Percentiles rank a stretch among this genome's conserved stretches.
Conservation (phyloP, 1,140 invertebrate species). For the Leguminivora glycinivorella region DNA sequence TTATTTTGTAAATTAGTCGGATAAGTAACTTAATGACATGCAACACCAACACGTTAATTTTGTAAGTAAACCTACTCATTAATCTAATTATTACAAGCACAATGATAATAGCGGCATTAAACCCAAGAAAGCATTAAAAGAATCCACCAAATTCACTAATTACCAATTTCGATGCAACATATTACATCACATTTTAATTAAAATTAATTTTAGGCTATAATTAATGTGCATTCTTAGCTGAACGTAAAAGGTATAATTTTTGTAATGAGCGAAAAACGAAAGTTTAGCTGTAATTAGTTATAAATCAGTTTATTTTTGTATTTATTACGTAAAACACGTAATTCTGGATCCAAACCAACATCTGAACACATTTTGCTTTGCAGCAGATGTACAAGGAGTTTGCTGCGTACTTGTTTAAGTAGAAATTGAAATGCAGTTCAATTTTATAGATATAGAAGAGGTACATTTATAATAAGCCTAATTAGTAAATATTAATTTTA, state of each 20-base stretch:
- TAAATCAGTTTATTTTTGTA: constrained; percentile 12
- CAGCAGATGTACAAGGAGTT: too few relatives aligned
- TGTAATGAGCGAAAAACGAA: constrained; percentile 45
- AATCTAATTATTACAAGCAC: background rate
- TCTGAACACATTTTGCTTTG: background rate
- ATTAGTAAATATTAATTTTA: too few relatives aligned
- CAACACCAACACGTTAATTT: background rate
- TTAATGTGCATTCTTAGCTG: constrained; percentile 23
- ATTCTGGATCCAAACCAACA: background rate
- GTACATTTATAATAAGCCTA: too few relatives aligned
- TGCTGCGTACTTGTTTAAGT: background rate
- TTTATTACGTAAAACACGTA: background rate
- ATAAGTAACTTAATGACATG: background rate
- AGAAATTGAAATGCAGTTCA: too few relatives aligned
- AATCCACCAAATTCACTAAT: constrained; percentile 17
- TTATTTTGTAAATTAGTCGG: background rate
- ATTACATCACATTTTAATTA: constrained; percentile 31
- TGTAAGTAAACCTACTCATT: background rate
- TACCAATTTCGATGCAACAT: constrained; percentile 19
- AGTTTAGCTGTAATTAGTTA: constrained; percentile 27
- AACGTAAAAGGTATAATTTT: constrained; percentile 14
- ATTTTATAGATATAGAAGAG: too few relatives aligned
- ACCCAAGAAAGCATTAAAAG: constrained; percentile 2
- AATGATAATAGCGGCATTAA: constrained; percentile 32
- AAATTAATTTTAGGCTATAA: constrained; percentile 39